A percentile compares a stretch with the other conserved stretches of the same genome.
Conservation (phyloP, 2,113 vertebrate species). For the Siniperca knerii region DNA sequence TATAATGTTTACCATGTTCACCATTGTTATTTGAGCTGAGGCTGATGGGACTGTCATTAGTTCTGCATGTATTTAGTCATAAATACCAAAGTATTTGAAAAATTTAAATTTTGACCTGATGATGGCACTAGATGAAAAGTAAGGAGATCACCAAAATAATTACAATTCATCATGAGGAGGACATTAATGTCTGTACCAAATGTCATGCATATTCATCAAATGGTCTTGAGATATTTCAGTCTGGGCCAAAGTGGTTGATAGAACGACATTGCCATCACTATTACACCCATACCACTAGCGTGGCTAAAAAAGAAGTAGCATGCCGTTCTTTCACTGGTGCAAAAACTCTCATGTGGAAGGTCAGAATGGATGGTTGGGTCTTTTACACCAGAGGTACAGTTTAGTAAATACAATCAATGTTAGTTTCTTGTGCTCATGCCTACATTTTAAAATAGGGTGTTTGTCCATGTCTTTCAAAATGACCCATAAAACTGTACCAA, state of each 20-base stretch:
- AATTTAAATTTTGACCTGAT: background rate
- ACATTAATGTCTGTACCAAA: background rate
- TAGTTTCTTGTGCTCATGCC: too few relatives aligned
- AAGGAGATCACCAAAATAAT: too few relatives aligned
- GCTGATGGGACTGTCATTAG: too few relatives aligned
- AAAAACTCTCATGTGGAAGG: background rate
- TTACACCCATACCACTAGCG: background rate
- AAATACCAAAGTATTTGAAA: background rate
- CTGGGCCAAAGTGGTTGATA: too few relatives aligned
- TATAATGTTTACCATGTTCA: too few relatives aligned
- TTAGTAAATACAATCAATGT: background rate
- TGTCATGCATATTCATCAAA: background rate
- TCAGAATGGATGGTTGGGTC: background rate
- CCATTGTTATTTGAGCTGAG: too few relatives aligned
- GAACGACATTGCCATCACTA: background rate
- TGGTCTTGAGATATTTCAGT: background rate
- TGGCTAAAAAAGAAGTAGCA: background rate
- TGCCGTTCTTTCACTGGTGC: too few relatives aligned
- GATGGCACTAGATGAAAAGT: background rate
- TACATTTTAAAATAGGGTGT: too few relatives aligned
- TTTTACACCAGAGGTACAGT: background rate
- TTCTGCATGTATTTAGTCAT: too few relatives aligned
- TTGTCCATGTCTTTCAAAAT: background rate
- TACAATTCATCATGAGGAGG: background rate
- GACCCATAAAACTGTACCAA: background rate